Base-by-base conservation (phyloP, 2,797 vertebrate species). In the Syngnathus rostellatus region DNA sequence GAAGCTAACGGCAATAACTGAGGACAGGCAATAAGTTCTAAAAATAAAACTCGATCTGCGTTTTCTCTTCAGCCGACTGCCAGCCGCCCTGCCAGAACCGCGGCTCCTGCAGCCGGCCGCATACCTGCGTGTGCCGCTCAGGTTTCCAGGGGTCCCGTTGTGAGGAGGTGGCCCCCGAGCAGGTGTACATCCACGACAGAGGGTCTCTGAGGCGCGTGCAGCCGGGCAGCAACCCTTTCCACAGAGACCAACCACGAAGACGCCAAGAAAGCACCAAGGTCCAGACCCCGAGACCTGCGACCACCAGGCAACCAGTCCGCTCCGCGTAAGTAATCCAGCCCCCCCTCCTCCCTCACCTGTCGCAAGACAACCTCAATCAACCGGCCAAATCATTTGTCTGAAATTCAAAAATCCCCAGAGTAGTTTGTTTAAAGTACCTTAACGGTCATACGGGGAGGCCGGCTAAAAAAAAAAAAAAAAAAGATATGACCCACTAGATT, bases 51-150 rank as follows among this genome's bases (percentile, higher is more conserved):
- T 31, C 68, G 76, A 73, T 82, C 76, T 85, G 69, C 83, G 73
- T 77, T 83, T 64, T 76, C 55, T 73, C 72, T 75, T 60, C 91
- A 98, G 95, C 96, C 31, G 93, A 98, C 79, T 98, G 96, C 73
- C 90, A 95, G 79, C 96, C 95, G 0, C 94, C 93, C 0, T 98
- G 96, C 89, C 93, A 94, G 90, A 98, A 98, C 90, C 92, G 94
- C 8, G 95, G 95, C 77, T 95, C 94, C 79, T 98, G 96, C 89
- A 97, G 93, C 78, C 92, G 94, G 8, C 96, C 95, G 2, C 94
- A 98, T 81, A 92, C 94, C 76, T 98, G 96, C 2, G 88, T 95
- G 75, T 98, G 96, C 73, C 95, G 95, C 74, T 95, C 94, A 0
- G 96, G 95, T 72, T 98, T 96, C 89, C 93, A 93, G 60, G 96